Evolutionary conservation across 2,888 invertebrate species (phyloP).

Genomic region (Phoronis australis): DNA sequence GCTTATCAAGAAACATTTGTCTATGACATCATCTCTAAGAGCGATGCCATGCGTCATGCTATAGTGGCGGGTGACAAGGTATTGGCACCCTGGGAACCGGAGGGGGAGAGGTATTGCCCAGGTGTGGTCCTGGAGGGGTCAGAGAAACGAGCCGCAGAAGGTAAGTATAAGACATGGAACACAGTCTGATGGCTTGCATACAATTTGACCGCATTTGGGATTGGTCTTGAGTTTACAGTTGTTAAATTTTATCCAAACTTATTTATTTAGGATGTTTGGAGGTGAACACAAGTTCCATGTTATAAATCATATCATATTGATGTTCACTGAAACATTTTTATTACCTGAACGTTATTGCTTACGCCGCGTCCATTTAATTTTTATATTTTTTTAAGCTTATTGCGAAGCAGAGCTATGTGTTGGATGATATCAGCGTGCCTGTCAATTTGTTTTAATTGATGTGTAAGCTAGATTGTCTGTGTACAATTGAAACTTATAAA

Average conservation of each 20-base stretch:
- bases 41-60: constrained; percentile 45
- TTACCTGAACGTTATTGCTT: no score
- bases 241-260: not conserved
- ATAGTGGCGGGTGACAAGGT: constrained; percentile 45
- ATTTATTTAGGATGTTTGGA: no score
- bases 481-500: no score
- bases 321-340: no score
- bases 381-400: no score
- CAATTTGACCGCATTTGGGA: not conserved
- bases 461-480: not conserved
- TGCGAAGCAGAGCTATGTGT: no score
- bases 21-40: constrained; percentile 45
- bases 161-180: constrained; percentile 14
- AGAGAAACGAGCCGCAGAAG: constrained; percentile 34
- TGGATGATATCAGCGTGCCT: no score
- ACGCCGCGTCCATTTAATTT: no score
- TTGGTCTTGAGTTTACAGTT: not conserved
- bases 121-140: constrained; percentile 47
- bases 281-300: no score
- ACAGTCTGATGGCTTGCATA: not conserved
- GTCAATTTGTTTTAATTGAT: no score
- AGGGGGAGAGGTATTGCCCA: constrained; percentile 43
- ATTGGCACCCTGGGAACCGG: constrained; percentile 44
- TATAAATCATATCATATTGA: no score
- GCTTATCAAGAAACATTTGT: constrained; percentile 49